Evolutionary conservation across 2,797 vertebrate genomes (phyloP).

Genomic region (Aldrovandia affinis): DNA sequence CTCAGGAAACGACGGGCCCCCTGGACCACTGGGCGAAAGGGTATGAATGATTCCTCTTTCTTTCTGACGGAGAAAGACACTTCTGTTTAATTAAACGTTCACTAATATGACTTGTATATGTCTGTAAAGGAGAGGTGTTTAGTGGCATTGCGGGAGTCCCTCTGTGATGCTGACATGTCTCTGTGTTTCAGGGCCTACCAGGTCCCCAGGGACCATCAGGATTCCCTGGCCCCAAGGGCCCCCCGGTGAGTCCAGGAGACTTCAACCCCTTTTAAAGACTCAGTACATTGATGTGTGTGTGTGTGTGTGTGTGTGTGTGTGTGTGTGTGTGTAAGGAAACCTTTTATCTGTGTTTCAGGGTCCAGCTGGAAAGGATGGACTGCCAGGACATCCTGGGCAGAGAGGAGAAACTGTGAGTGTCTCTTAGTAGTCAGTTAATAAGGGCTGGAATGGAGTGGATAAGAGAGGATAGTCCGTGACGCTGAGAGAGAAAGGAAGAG

Average conservation of each 20-base stretch:
- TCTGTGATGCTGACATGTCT: constrained; percentile 10
- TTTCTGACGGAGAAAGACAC: too few relatives aligned
- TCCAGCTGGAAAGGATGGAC: constrained; percentile 82
- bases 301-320: constrained; percentile 21
- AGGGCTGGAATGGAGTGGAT: not conserved
- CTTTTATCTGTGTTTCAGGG: constrained; percentile 61
- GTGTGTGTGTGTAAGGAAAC: constrained; percentile 8
- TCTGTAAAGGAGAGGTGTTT: not conserved
- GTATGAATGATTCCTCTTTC: constrained; percentile 66
- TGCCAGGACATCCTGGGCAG: constrained; percentile 96
- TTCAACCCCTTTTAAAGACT: not conserved
- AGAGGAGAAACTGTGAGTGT: constrained; percentile 93
- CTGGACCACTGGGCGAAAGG: constrained; percentile 89
- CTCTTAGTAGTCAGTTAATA: not conserved
- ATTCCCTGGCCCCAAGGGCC: constrained; percentile 93
- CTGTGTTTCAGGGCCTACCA: constrained; percentile 83
- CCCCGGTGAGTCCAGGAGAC: constrained; percentile 77
- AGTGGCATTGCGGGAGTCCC: not conserved
- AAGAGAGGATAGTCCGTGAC: not conserved
- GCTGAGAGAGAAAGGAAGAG: not conserved
- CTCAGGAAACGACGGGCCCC: constrained; percentile 89
- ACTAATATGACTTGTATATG: not conserved
- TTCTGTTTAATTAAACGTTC: not conserved
- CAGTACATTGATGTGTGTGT: not conserved
- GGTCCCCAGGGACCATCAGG: constrained; percentile 92